Percentiles rank a stretch among this genome's conserved stretches.
Evolutionary conservation across 2,888 invertebrate species (phyloP).

Genomic region (Prenolepis imparis): DNA sequence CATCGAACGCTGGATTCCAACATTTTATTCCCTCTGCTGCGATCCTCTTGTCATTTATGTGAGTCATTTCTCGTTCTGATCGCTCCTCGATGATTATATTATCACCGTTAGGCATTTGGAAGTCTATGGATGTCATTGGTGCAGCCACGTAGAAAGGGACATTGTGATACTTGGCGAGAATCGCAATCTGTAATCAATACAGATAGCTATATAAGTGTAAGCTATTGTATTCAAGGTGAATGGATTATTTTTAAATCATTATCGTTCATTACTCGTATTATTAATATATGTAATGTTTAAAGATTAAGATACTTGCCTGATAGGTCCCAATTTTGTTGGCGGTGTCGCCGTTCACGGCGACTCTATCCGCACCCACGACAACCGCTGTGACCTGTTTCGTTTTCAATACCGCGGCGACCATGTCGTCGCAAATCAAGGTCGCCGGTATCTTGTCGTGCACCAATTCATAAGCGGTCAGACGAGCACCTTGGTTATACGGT

Average conservation of each 20-base stretch:
- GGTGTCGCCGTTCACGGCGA: constrained; percentile 98
- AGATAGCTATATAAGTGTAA: background rate
- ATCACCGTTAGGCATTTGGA: constrained; percentile 92
- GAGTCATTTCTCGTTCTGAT: constrained; percentile 96
- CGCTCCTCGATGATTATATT: constrained; percentile 97
- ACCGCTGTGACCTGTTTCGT: constrained; percentile 94
- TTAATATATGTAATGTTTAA: background rate
- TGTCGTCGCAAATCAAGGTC: constrained; percentile 97
- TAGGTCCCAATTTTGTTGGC: constrained; percentile 99
- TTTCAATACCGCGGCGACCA: constrained; percentile 97
- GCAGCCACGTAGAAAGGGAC: constrained; percentile 99
- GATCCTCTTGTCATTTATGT: constrained; percentile 94
- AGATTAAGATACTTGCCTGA: constrained; percentile 87
- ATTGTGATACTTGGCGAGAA: constrained; percentile 95
- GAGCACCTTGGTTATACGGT: constrained; percentile 98
- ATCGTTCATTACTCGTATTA: background rate
- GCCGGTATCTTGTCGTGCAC: constrained; percentile 96
- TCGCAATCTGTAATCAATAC: constrained; percentile 90
- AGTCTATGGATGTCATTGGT: constrained; percentile 96
- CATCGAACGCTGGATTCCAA: constrained; percentile 99
- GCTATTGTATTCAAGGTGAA: background rate
- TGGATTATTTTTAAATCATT: background rate
- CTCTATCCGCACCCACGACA: constrained; percentile 99
- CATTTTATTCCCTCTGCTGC: constrained; percentile 96
- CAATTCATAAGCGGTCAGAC: constrained; percentile 98